phyloP scores from a whole-genome alignment of 2,113 vertebrate genomes.

The Fukomys damarensis region DNA sequence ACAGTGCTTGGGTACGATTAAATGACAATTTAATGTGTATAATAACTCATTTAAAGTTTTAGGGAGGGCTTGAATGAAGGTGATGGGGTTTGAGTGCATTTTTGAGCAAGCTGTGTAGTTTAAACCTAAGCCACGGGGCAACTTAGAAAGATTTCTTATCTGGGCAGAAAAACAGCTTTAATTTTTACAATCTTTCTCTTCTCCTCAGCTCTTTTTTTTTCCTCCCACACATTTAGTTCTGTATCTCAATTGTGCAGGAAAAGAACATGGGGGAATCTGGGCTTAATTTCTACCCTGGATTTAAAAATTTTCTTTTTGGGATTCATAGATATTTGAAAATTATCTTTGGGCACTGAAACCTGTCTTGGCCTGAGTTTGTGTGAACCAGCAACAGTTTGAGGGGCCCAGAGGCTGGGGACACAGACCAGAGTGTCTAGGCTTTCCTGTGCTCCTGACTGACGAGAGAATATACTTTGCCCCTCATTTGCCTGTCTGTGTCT shows the following conservation, averaged over 20 bases:
- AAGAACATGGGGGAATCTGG: neutral
- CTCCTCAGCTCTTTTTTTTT: neutral
- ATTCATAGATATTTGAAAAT: constrained; percentile 20
- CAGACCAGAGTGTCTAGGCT: neutral
- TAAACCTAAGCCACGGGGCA: constrained; percentile 62
- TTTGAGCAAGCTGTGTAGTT: constrained; percentile 53
- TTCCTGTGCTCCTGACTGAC: neutral
- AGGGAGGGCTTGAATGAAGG: constrained; percentile 77
- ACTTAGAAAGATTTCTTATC: constrained; percentile 64
- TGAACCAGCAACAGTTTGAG: neutral
- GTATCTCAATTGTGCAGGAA: constrained; percentile 4
- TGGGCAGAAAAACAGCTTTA: constrained; percentile 35
- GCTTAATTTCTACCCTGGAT: neutral
- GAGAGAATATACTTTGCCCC: neutral
- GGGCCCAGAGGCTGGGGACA: neutral
- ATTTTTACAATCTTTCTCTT: constrained; percentile 48
- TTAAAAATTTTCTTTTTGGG: neutral
- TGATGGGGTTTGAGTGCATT: constrained; percentile 73
- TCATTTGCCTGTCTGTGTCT: neutral
- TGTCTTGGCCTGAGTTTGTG: neutral
- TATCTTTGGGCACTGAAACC: neutral
- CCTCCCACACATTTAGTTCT: neutral
- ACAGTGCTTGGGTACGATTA: constrained; percentile 79
- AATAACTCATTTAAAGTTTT: constrained; percentile 84
- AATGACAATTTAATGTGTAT: constrained; percentile 83